These are phyloP conservation scores for Sciurus vulgaris DNA, from an alignment of 2,797 vertebrate species.

Conservation along the genomic window DNA sequence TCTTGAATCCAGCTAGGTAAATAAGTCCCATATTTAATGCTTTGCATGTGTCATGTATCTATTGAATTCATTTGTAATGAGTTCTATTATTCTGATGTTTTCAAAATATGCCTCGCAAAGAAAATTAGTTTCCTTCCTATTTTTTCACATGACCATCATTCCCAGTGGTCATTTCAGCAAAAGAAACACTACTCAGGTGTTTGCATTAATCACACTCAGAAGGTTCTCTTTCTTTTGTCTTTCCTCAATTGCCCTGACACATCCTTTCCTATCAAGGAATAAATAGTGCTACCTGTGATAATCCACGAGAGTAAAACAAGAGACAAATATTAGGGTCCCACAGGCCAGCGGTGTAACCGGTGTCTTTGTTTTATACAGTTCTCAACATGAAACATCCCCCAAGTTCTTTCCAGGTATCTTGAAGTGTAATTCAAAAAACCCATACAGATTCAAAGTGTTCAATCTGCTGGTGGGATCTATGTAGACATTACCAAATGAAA, in stretches of 20 bases:
- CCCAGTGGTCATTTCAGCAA: neutral
- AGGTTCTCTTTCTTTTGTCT: neutral
- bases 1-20: neutral
- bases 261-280: neutral
- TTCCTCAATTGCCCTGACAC: neutral
- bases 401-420: neutral
- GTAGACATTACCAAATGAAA: too few relatives aligned
- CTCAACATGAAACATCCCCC: neutral
- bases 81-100: too few relatives aligned
- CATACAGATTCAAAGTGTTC: neutral
- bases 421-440: neutral
- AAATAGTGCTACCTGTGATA: neutral
- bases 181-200: neutral
- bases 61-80: too few relatives aligned
- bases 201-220: neutral
- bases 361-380: neutral
- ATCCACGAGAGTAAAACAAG: neutral
- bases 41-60: too few relatives aligned
- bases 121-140: too few relatives aligned
- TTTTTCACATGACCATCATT: neutral
- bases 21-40: neutral
- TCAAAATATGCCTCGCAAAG: too few relatives aligned
- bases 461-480: too few relatives aligned
- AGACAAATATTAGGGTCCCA: neutral
- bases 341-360: fast-evolving